Percentiles rank a stretch among this genome's conserved stretches.
Evolutionary conservation across 1,140 invertebrate species (phyloP).

Genomic region (Drosophila teissieri): DNA sequence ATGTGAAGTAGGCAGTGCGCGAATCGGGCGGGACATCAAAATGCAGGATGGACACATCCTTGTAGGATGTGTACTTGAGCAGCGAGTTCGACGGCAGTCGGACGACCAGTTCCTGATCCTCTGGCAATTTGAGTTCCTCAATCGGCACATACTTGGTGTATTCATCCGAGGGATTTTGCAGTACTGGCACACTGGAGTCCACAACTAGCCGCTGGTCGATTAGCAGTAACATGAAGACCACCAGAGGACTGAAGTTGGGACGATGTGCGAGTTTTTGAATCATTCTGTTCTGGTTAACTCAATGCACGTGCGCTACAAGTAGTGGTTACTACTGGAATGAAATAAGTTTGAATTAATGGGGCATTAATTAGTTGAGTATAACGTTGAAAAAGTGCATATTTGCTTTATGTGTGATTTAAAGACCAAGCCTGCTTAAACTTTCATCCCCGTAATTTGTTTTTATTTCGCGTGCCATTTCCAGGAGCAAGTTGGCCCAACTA

Average conservation of each 20-base stretch:
- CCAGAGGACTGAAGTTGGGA: conserved; percentile 21
- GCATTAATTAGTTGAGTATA: neutral
- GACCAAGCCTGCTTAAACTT: neutral
- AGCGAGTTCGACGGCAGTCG: conserved; percentile 81
- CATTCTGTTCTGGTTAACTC: conserved; percentile 17
- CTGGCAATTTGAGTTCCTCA: conserved; percentile 58
- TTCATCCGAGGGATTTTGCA: conserved; percentile 52
- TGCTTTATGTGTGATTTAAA: conserved; percentile 2
- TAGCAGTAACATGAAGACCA: conserved; percentile 38
- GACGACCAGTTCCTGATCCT: conserved; percentile 71
- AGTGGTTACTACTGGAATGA: conserved; percentile 5
- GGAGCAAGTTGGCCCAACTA: conserved; percentile 6
- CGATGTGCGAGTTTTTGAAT: conserved; percentile 20
- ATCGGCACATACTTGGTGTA: conserved; percentile 46
- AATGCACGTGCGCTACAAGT: neutral
- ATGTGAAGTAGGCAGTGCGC: conserved; percentile 70
- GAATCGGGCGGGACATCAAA: conserved; percentile 75
- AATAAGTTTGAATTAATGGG: too few species aligned
- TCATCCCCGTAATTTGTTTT: conserved; percentile 9
- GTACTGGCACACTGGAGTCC: conserved; percentile 54
- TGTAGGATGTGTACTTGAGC: conserved; percentile 80
- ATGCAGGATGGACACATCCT: conserved; percentile 84
- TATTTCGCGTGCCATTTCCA: conserved; percentile 11
- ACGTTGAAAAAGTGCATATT: neutral
- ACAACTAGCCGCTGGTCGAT: conserved; percentile 34